Evolutionary conservation across 2,888 invertebrate species (phyloP).

Genomic region (Vesta saturnalis): DNA sequence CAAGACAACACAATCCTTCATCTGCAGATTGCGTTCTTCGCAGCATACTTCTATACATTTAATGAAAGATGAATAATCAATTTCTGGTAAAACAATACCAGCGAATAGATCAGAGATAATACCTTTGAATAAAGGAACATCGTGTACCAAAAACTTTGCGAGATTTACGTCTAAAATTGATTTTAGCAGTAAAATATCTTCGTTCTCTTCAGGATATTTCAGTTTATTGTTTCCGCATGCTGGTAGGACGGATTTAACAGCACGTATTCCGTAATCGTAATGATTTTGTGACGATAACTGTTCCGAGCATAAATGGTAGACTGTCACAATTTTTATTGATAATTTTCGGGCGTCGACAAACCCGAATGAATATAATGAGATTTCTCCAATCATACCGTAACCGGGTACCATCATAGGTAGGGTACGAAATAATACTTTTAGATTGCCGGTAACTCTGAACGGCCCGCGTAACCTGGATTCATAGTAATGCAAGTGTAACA

Average conservation of each 20-base stretch:
- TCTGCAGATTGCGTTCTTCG: constrained; percentile 74
- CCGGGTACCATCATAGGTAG: constrained; percentile 90
- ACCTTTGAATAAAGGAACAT: constrained; percentile 88
- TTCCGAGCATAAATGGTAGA: constrained; percentile 84
- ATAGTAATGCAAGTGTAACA: constrained; percentile 96
- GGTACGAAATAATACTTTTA: constrained; percentile 90
- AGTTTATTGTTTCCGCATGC: constrained; percentile 86
- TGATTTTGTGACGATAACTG: no score
- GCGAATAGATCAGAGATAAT: constrained; percentile 94
- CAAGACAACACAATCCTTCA: constrained; percentile 76
- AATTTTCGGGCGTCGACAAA: constrained; percentile 79
- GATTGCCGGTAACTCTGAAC: constrained; percentile 94
- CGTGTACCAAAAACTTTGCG: constrained; percentile 90
- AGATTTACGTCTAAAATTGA: constrained; percentile 92
- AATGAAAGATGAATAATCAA: constrained; percentile 78
- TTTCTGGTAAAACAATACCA: constrained; percentile 74
- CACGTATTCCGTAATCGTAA: constrained; percentile 90
- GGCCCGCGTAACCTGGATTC: constrained; percentile 95
- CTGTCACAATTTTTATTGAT: constrained; percentile 85
- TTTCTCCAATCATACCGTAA: constrained; percentile 88
- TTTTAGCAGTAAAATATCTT: constrained; percentile 81
- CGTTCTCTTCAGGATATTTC: constrained; percentile 78
- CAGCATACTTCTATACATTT: constrained; percentile 73
- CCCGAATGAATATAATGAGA: constrained; percentile 85
- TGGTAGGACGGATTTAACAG: constrained; percentile 85